phyloP scores from a whole-genome alignment of 2,797 vertebrate genomes.

The Anas flavirostris region DNA sequence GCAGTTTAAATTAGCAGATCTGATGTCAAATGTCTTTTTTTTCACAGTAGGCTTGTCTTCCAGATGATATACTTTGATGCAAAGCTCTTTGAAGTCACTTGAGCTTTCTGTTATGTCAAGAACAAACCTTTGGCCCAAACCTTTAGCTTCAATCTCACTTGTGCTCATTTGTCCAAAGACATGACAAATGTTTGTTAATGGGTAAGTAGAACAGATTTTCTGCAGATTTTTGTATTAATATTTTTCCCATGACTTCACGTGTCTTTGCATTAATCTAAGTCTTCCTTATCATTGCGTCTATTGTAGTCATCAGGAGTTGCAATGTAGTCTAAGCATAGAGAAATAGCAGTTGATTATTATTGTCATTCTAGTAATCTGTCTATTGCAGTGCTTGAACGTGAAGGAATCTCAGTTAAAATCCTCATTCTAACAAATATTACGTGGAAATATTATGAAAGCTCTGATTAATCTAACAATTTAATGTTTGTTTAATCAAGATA shows the following conservation, averaged over 20 bases:
- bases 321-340: background rate
- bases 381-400: background rate
- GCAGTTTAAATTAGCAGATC: background rate
- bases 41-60: background rate
- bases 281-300: background rate
- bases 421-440: slow-evolving; percentile 22
- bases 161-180: background rate
- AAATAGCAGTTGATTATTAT: background rate
- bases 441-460: slow-evolving; percentile 24
- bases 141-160: background rate
- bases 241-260: background rate
- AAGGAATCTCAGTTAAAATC: background rate
- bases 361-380: background rate
- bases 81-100: background rate
- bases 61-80: background rate
- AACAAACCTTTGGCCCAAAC: background rate
- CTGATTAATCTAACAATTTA: background rate
- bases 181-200: background rate
- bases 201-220: background rate
- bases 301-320: background rate
- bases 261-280: background rate
- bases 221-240: background rate
- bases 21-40: background rate
- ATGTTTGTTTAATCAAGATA: slow-evolving; percentile 54
- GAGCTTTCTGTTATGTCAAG: background rate